A percentile compares a stretch with the other conserved stretches of the same genome.
Evolutionary conservation across 2,888 invertebrate genomes (phyloP).

Genomic region (Drosophila paracracens): DNA sequence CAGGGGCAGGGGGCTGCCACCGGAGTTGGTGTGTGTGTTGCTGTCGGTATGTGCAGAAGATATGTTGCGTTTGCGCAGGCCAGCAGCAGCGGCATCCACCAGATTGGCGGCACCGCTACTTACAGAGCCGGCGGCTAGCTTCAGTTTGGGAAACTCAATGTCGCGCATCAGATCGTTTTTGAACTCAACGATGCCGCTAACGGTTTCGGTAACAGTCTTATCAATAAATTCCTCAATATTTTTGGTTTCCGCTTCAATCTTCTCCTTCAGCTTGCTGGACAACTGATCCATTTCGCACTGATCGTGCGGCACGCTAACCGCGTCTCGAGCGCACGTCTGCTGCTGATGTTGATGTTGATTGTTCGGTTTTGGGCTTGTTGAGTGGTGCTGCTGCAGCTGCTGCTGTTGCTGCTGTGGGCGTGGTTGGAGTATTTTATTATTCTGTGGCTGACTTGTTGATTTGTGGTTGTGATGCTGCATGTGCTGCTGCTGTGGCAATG

Average conservation of each 20-base stretch:
- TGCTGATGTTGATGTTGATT: slow-evolving; percentile 21
- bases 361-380: slow-evolving; percentile 35
- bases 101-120: slow-evolving; percentile 45
- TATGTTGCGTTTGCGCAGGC: slow-evolving; percentile 83
- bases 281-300: slow-evolving; percentile 85
- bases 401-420: slow-evolving; percentile 49
- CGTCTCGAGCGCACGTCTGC: slow-evolving; percentile 76
- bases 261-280: slow-evolving; percentile 84
- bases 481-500: slow-evolving; percentile 44
- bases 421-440: slow-evolving; percentile 60
- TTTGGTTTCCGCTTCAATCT: slow-evolving; percentile 84
- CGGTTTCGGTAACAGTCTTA: slow-evolving; percentile 85
- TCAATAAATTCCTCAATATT: slow-evolving; percentile 85
- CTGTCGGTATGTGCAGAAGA: slow-evolving; percentile 48
- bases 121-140: slow-evolving; percentile 52
- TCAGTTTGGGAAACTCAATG: slow-evolving; percentile 72
- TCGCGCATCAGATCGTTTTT: slow-evolving; percentile 85
- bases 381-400: slow-evolving; percentile 24
- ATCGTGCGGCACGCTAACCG: slow-evolving; percentile 83
- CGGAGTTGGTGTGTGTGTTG: slow-evolving; percentile 3
- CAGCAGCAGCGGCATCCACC: slow-evolving; percentile 58
- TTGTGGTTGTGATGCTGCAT: slow-evolving; percentile 17
- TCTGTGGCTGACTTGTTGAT: slow-evolving; percentile 25
- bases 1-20: slow-evolving; percentile 1
- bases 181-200: slow-evolving; percentile 85